Base-by-base conservation (phyloP, 2,113 vertebrate species). In the Podarcis cretensis region DNA sequence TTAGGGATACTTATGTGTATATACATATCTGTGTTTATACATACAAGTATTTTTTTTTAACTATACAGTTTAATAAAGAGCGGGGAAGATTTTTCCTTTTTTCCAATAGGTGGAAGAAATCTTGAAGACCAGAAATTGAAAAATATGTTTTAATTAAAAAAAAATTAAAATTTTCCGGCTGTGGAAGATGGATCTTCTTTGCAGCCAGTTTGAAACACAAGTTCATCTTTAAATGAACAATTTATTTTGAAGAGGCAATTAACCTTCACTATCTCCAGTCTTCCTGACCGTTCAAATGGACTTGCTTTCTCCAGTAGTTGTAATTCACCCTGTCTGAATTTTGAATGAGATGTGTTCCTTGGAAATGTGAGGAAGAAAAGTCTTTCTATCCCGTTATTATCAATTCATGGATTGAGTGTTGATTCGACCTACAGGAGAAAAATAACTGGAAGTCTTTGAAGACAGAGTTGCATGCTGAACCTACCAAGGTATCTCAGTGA, bases 361-460 rank as follows among this genome's bases (percentile, higher is more conserved):
- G 96, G 97, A 96, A 98, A 96, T 98, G 97, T 96, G 97, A 98
- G 94, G 97, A 98, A 97, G 97, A 97, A 97, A 98, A 95, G 93
- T 97, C 96, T 98, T 96, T 97, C 97, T 98, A 95, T 96, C 97
- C 96, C 97, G 97, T 98, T 98, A 96, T 97, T 96, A 97, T 97
- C 98, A 98, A 98, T 98, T 99, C 97, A 99, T 87, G 98, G 98
- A 98, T 98, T 98, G 98, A 98, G 98, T 99, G 96, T 99, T 99
- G 98, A 98, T 99, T 99, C 98, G 98, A 97, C 97, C 97, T 94
- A 97, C 97, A 97, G 98, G 97, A 98, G 96, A 98, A 96, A 96
- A 88, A 83, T 78, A 97, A 91, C 96, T 97, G 97, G 97, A 98
- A 97, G 96, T 96, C 96, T 96, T 89, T 95, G 96, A 97, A 96